These are phyloP conservation scores for Bubo blakistoni DNA, from an alignment of 2,113 vertebrate species.

Conservation along the genomic window DNA sequence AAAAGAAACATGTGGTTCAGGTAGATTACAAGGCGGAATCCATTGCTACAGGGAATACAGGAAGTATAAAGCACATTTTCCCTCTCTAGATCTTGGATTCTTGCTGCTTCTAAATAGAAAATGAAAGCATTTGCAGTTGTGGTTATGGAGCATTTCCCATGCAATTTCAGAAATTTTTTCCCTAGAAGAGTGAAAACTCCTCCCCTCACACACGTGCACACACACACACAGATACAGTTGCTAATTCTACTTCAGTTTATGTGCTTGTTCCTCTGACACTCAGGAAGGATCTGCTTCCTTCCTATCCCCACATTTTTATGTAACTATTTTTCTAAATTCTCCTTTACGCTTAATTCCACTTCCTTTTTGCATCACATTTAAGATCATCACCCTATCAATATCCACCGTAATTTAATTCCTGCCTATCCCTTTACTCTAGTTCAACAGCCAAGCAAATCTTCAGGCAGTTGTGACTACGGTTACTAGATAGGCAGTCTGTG, in stretches of 20 bases:
- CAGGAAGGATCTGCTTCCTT: not conserved
- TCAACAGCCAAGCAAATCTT: not conserved
- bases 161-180: not conserved
- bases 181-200: not conserved
- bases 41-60: not conserved
- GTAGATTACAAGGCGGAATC: not conserved
- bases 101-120: not conserved
- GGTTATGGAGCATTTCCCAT: not conserved
- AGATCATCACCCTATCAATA: not conserved
- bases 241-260: not conserved
- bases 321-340: constrained; percentile 1
- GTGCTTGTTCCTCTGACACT: not conserved
- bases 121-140: not conserved
- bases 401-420: not conserved
- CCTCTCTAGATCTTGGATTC: not conserved
- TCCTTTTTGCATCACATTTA: not conserved
- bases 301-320: not conserved
- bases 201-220: rapidly evolving
- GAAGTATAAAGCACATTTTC: not conserved
- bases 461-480: not conserved
- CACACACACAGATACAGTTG: not conserved
- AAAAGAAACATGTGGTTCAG: not conserved
- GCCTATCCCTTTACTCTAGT: not conserved
- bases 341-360: not conserved
- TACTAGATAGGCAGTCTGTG: not conserved